Base-by-base conservation (phyloP, 2,888 invertebrate species). In the Steinernema hermaphroditum region DNA sequence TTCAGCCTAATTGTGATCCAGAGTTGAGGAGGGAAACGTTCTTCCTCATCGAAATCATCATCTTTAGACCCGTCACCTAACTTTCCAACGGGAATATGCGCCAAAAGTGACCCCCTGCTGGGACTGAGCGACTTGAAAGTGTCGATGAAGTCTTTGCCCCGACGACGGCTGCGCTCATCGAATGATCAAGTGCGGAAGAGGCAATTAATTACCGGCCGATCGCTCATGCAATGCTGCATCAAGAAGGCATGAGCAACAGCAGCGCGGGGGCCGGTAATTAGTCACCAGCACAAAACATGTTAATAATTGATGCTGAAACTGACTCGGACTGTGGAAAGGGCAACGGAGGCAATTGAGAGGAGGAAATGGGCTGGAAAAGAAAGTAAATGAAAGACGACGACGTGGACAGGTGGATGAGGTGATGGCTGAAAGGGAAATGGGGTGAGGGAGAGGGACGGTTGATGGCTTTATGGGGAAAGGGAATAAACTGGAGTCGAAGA, bases 271-370 rank as follows among this genome's bases (percentile, higher is more conserved):
- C 32, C 62, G 62, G 62, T 62, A 62, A 62, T 62, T 62, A 62
- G 62, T 62, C 62, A 62, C 32, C 54, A n/a, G 37, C 37, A 4
- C 62, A 62, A 62, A 62, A 62, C 62, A 62, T 19, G 62, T 62
- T 16, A 62, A 62, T 62, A 27, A 62, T 62, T 62, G 29, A 62
- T 62, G 62, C 6, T 62, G 62, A 62, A 62, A 62, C 62, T 62
- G 62, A 62, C 62, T 62, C 62, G 62, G 16, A 32, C 1, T 6
- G 34, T 1, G 24, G 22, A 27, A 2, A 46, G 46, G 19, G 19
- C n/a, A n/a, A n/a, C n/a, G 46, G 50, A 50, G 24, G 22, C 22
- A 50, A 12, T 50, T 62, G 29, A 16, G 32, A 4, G 62, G 6
- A 32, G 32, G 27, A 29, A 62, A 62, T 62, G 62, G 62, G 62